Conservation (phyloP, 2,888 invertebrate genomes). For the Mesoligia furuncula region DNA sequence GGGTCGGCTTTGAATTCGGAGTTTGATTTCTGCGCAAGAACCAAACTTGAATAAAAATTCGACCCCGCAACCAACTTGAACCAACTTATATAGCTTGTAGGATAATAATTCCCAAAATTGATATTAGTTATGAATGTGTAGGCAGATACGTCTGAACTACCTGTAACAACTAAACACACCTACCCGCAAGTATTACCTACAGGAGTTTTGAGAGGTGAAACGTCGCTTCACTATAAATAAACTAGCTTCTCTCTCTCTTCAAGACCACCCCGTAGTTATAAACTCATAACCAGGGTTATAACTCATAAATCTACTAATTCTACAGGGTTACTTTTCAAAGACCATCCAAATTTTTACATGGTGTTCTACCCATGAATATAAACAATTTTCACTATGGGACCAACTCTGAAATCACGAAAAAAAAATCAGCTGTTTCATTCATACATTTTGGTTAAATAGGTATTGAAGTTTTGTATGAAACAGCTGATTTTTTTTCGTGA, state of each 20-base stretch:
- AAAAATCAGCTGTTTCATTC: too few species aligned
- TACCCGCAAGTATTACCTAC: not conserved
- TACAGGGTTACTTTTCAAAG: too few species aligned
- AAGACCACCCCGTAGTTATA: not conserved
- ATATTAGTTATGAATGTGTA: not conserved
- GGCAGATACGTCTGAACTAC: not conserved
- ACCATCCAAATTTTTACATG: too few species aligned
- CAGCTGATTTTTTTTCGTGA: too few species aligned
- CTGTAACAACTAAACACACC: not conserved
- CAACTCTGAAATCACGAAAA: too few species aligned
- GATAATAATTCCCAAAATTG: not conserved
- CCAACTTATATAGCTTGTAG: not conserved
- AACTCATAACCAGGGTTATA: too few species aligned
- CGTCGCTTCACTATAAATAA: not conserved
- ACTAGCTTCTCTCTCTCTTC: not conserved
- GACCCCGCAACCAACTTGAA: not conserved
- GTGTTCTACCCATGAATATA: too few species aligned
- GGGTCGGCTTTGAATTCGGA: not conserved
- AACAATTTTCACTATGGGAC: too few species aligned
- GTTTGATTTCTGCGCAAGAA: conserved; percentile 7
- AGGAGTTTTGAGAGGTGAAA: not conserved
- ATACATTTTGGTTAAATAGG: too few species aligned
- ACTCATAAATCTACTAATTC: not conserved
- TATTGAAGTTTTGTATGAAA: too few species aligned
- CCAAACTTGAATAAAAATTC: not conserved